Evolutionary conservation across 92 coral and sea anemone genomes (phyloP), one percentile per base, ranked within the genome.

Genomic region (Bergia puertoricense): DNA sequence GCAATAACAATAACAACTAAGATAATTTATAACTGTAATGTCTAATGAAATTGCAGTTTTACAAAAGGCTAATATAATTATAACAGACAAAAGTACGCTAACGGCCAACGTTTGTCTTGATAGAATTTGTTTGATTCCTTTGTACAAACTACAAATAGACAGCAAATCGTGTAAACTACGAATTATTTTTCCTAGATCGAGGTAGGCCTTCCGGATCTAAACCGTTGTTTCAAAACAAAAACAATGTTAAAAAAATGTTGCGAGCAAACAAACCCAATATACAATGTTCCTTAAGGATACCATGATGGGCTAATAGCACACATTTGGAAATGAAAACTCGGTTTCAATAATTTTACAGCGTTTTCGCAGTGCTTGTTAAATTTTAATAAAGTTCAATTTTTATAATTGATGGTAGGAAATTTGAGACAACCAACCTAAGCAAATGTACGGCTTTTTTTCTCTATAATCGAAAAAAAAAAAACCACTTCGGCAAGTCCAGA

Each of bases 231-330:
- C 36, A 45, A 68, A 20, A 44, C 46, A 54, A 18, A 30, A 22
- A 40, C 77, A 84, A 36, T 71, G 57, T 11, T 51, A 51, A 8
- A 51, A 11, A 14, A 16, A 18, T 76, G 18, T 69, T 50, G 44
- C 13, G 38, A 20, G 57, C 46, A 84, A 84, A 84, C 87, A 46
- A 45, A 45, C 36, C 75, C 36, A 84, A 71, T 72, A 45, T 30
- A 30, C 15, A 16, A 2, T 42, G 46, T 20, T 16, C 38, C 23
- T 51, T 43, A 5, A 76, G 42, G 0, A 43, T 14, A 42, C 16
- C 22, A 76, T 10, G 16, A 42, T 62, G 69, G 66, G n/a, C 20
- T 16, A 62, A 62, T 62, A 23, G 23, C 69, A 62, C n/a, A 62
- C 69, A 62, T 62, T 62, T 62, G 69, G 22, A 6, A 15, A 14